Evolutionary conservation across 1,140 invertebrate species (phyloP), one percentile per base, ranked within the genome.

Genomic region (Drosophila orosa): DNA sequence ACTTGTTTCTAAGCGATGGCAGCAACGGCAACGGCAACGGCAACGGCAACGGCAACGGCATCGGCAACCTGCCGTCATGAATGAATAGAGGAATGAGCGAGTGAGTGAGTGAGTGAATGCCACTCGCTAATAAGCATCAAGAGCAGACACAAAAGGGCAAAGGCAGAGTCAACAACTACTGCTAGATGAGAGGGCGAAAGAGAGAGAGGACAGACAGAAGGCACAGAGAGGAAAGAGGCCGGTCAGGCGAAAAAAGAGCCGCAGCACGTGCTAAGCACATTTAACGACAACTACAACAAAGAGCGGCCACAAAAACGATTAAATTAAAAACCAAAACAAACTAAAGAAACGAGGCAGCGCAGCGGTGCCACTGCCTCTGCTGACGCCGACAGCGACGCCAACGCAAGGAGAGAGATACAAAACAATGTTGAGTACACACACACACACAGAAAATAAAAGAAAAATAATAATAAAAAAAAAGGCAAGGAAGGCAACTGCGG

Each of bases 281-380:
- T 86, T 86, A 87, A 86, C 83, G 83, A 82, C 83, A 83, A 87
- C 82, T 76, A 82, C 82, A 82, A 69, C 80, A 84, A 57, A 47
- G 44, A 73, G 75, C 58, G 54, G 62, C 72, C 60, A 86, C 84
- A 83, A 87, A 86, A 86, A 86, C 83, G 83, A 86, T 86, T 86
- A 86, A 86, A 86, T 86, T 86, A 86, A 86, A 86, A 86, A 86
- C 83, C 83, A 86, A 86, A 86, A 86, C 83, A 86, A 86, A 86
- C 83, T 86, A 86, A 86, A 87, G 83, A 86, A 86, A 87, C 83
- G 75, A 78, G 22, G 50, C 67, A 29, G 67, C 33, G 40, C 74
- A 50, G 73, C 55, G 22, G 69, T 59, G 71, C 35, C 24, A 9
- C 24, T 15, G 50, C 52, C 9, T 62, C 62, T n/a, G 59, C 48